Evolutionary conservation across 2,113 vertebrate genomes (phyloP), one percentile per base, ranked within the genome.

Genomic region (Mesembrinibis cayennensis): DNA sequence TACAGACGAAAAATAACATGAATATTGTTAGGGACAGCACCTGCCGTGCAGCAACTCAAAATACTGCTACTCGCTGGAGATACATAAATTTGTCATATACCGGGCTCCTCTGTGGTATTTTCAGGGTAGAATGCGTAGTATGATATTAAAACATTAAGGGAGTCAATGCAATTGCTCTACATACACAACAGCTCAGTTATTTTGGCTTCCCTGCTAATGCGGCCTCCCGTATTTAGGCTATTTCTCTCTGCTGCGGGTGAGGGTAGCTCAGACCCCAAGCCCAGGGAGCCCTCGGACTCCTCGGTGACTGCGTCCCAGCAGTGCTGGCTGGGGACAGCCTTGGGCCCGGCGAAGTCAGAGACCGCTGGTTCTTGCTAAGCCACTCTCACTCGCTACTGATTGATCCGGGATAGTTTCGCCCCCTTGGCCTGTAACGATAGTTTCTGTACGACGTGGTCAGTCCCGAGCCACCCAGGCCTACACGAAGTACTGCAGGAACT

Each of bases 221-320:
- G 1, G 9, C 11, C 12, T 4, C 23, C 50, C 0, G 5, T 2
- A 25, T 12, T 30, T 3, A 8, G 22, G 34, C 6, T 73, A 15
- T 44, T 59, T 42, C 36, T 45, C 23, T 32, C 30, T 62, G 50
- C 26, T 42, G 1, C 6, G 22, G 7, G 0, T 49, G 56, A 63
- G 45, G 38, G 15, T 4, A 63, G 52, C 3, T 58, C 81, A 69
- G 29, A 65, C 4, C 16, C 18, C 52, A 56, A 42, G 23, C 36
- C 11, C 23, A 45, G 10, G 34, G 23, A 69, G 2, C 5, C 20
- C 50, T 47, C 3, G 2, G 8, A 29, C 20, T 22, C 56, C 20
- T 49, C 13, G 0, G 14, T 20, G 53, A 36, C 59, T 5, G 27
- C 2, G 1, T 40, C 32, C 36, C 26, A 20, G 10, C 42, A 62